phyloP scores from a whole-genome alignment of 2,888 invertebrate genomes.

The Lasioglossum villosulum region DNA sequence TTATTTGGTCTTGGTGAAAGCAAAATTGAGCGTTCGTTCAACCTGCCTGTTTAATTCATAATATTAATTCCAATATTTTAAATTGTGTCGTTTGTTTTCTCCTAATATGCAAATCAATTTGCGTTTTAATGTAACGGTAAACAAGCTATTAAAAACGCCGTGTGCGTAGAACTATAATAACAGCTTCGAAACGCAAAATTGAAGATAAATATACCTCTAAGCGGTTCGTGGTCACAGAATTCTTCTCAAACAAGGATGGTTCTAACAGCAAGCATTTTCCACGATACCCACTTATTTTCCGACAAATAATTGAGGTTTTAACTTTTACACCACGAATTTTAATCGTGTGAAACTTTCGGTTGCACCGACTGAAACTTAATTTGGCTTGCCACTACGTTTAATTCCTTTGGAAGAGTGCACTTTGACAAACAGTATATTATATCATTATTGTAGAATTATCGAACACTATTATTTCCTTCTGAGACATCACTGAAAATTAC shows the following conservation, averaged over 20 bases:
- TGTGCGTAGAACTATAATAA: neutral
- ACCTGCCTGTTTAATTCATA: neutral
- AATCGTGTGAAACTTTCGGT: neutral
- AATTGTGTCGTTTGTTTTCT: neutral
- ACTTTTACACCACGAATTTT: neutral
- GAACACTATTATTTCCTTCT: neutral
- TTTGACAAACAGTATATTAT: neutral
- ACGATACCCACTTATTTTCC: neutral
- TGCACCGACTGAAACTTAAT: neutral
- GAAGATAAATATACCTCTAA: neutral
- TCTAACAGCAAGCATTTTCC: neutral
- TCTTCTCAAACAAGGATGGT: neutral
- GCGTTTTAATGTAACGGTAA: neutral
- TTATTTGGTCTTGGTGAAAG: neutral
- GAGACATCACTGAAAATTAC: neutral
- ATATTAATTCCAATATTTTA: neutral
- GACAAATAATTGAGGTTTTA: neutral
- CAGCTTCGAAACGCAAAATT: conserved; percentile 1
- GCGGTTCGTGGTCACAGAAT: neutral
- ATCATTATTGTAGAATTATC: neutral
- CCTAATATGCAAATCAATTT: neutral
- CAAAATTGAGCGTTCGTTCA: neutral
- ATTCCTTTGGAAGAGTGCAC: neutral
- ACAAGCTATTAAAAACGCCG: neutral
- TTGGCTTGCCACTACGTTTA: neutral